Evolutionary conservation across 1,140 invertebrate species (phyloP).

Genomic region (Palaemon carinicauda): DNA sequence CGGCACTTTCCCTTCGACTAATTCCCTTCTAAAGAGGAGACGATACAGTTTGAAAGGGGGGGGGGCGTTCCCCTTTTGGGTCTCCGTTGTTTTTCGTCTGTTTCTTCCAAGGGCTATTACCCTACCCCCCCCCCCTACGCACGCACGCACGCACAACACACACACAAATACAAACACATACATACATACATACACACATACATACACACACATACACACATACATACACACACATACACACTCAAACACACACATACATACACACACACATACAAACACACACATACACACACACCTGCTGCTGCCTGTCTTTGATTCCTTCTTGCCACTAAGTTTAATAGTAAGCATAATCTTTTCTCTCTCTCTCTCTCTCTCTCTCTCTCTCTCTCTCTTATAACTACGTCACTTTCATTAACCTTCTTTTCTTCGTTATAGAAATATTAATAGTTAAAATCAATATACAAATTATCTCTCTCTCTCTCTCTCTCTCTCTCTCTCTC

Average conservation of each 20-base stretch:
- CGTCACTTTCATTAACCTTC: background rate
- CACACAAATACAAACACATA: too few species aligned
- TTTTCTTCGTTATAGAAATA: background rate
- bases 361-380: background rate
- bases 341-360: background rate
- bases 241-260: too few species aligned
- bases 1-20: background rate
- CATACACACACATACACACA: too few species aligned
- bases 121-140: background rate
- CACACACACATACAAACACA: too few species aligned
- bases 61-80: too few species aligned
- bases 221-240: background rate
- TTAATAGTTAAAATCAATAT: background rate
- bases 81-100: background rate
- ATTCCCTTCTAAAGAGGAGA: slow-evolving; percentile 2
- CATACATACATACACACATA: too few species aligned
- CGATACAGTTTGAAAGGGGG: background rate
- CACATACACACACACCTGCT: too few species aligned
- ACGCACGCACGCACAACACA: too few species aligned
- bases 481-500: background rate
- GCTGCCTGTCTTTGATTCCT: background rate
- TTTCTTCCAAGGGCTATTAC: background rate
- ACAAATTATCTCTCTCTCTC: too few species aligned
- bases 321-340: background rate
- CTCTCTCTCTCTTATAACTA: background rate